These are phyloP conservation scores for Amniataba percoides DNA, from an alignment of 2,797 vertebrate species.

Conservation along the genomic window DNA sequence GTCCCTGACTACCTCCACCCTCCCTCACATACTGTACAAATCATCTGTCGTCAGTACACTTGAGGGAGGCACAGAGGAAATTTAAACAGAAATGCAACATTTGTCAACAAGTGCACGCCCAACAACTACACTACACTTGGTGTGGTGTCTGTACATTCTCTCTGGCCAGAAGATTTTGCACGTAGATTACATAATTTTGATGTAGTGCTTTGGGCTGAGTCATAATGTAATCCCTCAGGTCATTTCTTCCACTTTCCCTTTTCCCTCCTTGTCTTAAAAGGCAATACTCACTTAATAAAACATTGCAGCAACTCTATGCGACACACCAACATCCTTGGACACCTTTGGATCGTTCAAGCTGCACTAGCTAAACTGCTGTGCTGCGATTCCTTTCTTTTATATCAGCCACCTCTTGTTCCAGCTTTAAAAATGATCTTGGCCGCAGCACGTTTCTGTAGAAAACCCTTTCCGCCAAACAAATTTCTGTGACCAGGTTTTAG, in stretches of 20 bases:
- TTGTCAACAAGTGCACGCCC: not conserved
- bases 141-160: not conserved
- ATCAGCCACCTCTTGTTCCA: constrained; percentile 7
- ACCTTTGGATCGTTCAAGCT: not conserved
- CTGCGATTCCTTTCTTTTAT: not conserved
- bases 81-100: not conserved
- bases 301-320: not conserved
- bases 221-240: not conserved
- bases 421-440: not conserved
- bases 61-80: not conserved
- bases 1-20: not conserved
- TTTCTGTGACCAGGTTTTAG: not conserved
- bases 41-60: not conserved
- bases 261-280: not conserved
- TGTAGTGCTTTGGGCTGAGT: not conserved
- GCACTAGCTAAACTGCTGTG: not conserved
- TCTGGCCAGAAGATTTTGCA: not conserved
- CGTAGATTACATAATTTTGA: not conserved
- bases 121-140: not conserved
- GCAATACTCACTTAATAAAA: not conserved
- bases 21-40: constrained; percentile 2
- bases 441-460: not conserved
- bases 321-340: not conserved
- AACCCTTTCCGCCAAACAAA: constrained; percentile 7
- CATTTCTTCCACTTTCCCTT: not conserved